Conservation (phyloP, 2,113 vertebrate species). For the Hydrolagus affinis region DNA sequence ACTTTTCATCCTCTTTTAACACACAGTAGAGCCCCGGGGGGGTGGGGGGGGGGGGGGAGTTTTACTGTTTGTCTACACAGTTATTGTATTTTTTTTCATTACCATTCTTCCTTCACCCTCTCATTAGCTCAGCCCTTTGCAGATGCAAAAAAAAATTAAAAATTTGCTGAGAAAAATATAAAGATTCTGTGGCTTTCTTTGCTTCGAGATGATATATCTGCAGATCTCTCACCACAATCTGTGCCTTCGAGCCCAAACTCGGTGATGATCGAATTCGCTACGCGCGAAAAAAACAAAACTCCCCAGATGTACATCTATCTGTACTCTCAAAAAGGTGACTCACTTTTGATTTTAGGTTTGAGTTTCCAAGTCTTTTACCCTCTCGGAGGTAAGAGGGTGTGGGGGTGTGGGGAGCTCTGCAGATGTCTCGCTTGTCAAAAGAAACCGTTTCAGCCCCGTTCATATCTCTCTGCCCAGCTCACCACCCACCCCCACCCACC, state of each 20-base stretch:
- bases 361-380: background rate
- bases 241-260: background rate
- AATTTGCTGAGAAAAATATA: background rate
- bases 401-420: no score
- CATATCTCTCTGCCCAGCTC: no score
- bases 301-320: background rate
- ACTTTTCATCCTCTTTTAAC: no score
- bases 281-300: background rate
- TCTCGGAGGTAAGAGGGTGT: no score
- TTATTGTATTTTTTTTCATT: no score
- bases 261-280: background rate
- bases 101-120: background rate
- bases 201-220: background rate
- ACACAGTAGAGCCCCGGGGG: no score
- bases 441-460: background rate
- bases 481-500: no score
- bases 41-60: no score
- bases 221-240: background rate
- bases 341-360: background rate
- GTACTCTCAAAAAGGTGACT: background rate
- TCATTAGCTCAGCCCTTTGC: background rate
- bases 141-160: constrained; percentile 10
- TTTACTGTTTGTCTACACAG: no score
- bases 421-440: background rate
- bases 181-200: background rate